Base-by-base conservation (phyloP, 37 sponge, comb jelly and placozoan species). In the Axinella damicornis region DNA sequence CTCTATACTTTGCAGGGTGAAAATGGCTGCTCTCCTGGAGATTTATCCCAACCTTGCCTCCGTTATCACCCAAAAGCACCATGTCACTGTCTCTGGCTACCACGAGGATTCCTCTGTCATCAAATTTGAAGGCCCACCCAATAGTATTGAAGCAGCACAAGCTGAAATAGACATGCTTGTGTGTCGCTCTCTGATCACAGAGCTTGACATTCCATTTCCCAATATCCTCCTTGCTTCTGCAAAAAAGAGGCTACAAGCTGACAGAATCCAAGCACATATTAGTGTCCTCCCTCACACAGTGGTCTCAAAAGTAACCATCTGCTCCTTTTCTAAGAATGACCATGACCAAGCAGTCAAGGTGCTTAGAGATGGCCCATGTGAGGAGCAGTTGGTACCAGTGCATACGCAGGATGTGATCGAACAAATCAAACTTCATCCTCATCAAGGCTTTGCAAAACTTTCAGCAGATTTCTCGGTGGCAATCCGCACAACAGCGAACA, bases 21-120 rank as follows among this genome's bases (percentile, higher is more conserved):
- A 79, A 58, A 71, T 73, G 41, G 59, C 19, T 28, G 67, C 81
- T 5, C 66, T 87, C 28, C 41, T 72, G 31, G 17, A 74, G 18
- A 34, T 87, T 36, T 20, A 65, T 20, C 87, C 74, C 28, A 30
- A 40, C 22, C 67, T 87, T 28, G 41, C 74, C 28, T 19, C 53
- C n/a, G 68, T 31, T 5, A 79, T 80, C 6, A 2, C 27, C 25
- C 35, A 60, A 14, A 71, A 56, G 22, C 54, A 60, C 54, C 52
- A 39, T 66, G 87, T 80, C 15, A 4, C 2, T 55, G 57, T 87
- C 6, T 34, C 25, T 31, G 81, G 80, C 55, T 80, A 55, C 53
- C 38, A 66, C 18, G 31, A 16, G 2, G 57, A 19, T 30, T 65
- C 74, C n/a, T 28, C 74, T 27, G 15, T 20, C 2, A 62, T 83